These are phyloP conservation scores for Dicaeum eximium DNA, from an alignment of 2,113 vertebrate genomes.

Conservation along the genomic window DNA sequence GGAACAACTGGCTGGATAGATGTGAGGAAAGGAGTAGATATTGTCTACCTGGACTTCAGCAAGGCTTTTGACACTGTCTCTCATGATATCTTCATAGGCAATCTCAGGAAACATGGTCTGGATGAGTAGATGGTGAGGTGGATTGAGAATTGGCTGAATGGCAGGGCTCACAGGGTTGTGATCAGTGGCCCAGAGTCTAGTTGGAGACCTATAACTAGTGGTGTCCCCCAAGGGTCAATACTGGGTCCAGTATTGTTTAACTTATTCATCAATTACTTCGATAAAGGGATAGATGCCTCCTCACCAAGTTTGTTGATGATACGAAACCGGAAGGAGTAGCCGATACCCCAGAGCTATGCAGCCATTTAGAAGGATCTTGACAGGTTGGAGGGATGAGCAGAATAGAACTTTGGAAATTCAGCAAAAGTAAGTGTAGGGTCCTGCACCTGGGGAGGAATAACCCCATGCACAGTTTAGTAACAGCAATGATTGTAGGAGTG, in stretches of 20 bases:
- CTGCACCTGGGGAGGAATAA: not conserved
- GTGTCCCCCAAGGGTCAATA: not conserved
- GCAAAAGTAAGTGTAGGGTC: not conserved
- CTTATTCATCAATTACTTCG: not conserved
- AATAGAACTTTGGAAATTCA: not conserved
- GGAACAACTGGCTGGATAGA: not conserved
- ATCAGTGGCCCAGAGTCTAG: not conserved
- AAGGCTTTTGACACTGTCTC: not conserved
- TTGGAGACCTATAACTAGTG: not conserved
- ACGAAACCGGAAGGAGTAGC: not conserved
- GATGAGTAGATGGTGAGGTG: not conserved
- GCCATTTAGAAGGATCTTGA: not conserved
- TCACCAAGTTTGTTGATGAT: not conserved
- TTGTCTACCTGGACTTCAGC: not conserved
- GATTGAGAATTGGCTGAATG: not conserved
- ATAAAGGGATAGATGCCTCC: not conserved
- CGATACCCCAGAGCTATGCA: not conserved
- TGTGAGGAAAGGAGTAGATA: not conserved
- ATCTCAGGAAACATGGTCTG: not conserved
- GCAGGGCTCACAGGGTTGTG: not conserved
- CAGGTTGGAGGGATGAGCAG: not conserved
- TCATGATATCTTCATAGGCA: not conserved
- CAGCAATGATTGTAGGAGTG: not conserved
- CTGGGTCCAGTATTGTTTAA: not conserved
- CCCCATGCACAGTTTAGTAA: not conserved